phyloP scores from a whole-genome alignment of 2,888 invertebrate species.

The Drosophila merina region DNA sequence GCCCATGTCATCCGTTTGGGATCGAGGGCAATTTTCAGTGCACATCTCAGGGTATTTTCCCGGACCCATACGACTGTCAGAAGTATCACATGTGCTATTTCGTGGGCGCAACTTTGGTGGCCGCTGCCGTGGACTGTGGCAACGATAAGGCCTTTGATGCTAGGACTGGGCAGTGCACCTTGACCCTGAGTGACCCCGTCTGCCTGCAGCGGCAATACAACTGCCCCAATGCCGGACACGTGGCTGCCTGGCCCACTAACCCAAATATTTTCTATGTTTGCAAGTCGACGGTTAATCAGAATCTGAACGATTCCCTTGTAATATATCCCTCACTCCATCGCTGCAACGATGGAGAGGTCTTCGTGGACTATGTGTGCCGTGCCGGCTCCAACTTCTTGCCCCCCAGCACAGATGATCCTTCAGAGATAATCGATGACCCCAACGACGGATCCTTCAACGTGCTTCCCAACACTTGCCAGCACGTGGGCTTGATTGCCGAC shows the following conservation, averaged over 20 bases:
- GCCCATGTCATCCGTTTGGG: constrained; percentile 83
- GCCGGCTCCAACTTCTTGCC: constrained; percentile 11
- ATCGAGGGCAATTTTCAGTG: constrained; percentile 83
- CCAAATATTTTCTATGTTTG: constrained; percentile 83
- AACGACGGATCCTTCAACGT: constrained; percentile 53
- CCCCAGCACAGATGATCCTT: constrained; percentile 22
- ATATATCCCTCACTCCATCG: constrained; percentile 83
- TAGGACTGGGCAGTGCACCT: constrained; percentile 80
- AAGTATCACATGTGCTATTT: constrained; percentile 84
- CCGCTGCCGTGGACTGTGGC: constrained; percentile 82
- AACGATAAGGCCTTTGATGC: constrained; percentile 81
- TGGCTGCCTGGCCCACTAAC: constrained; percentile 81
- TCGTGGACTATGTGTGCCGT: constrained; percentile 76
- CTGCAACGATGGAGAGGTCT: constrained; percentile 81
- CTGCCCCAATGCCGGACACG: constrained; percentile 80
- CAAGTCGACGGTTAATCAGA: constrained; percentile 81
- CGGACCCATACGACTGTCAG: constrained; percentile 84
- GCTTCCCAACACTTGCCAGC: constrained; percentile 51
- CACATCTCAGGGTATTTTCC: constrained; percentile 83
- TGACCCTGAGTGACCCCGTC: constrained; percentile 68
- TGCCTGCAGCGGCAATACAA: constrained; percentile 79
- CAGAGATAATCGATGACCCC: constrained; percentile 21
- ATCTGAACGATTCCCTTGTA: constrained; percentile 73
- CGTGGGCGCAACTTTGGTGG: constrained; percentile 80
- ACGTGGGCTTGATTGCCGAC: constrained; percentile 75